Evolutionary conservation across 2,113 vertebrate genomes (phyloP), one percentile per base, ranked within the genome.

Genomic region (Nerophis lumbriciformis): DNA sequence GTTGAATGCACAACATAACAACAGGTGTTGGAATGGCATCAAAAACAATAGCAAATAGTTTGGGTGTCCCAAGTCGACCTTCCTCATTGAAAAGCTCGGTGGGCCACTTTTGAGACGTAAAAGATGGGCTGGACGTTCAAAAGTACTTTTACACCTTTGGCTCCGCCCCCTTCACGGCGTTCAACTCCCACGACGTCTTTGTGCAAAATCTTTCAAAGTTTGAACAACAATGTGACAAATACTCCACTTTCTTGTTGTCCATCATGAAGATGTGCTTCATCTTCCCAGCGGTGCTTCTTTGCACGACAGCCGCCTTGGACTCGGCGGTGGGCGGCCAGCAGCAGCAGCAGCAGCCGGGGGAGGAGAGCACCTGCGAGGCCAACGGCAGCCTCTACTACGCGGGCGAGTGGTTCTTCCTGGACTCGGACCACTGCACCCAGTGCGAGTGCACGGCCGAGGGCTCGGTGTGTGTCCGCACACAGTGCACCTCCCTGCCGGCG

Each of bases 381-480:
- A 92, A 93, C 78, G 92, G 89, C 52, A 92, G 90, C 73, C 51
- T 90, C 3, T 93, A 93, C 64, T 93, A 92, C 71, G 82, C 90
- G 14, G 92, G 92, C 1, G 92, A 93, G 76, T 93, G 92, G 92
- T 93, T 90, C 63, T 92, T 90, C 66, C 76, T 91, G 84, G 90
- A 93, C 71, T 90, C 90, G 1, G 92, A 93, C 56, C 90, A 86
- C 63, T 93, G 92, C 71, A 92, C 90, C 38, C 92, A 93, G 65
- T 93, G 92, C 14, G 91, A 93, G 69, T 93, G 92, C 77, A 93
- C 92, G 0, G 5, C 80, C 0, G 90, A 90, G 21, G 92, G 92
- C 6, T 78, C 92, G 0, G 72, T 75, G 1, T 93, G 92, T 42
- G 85, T 89, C 55, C 82, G 89, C 69, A 91, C 90, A 0, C 90